Conservation (phyloP, 1,140 invertebrate genomes). For the Eciton burchellii region DNA sequence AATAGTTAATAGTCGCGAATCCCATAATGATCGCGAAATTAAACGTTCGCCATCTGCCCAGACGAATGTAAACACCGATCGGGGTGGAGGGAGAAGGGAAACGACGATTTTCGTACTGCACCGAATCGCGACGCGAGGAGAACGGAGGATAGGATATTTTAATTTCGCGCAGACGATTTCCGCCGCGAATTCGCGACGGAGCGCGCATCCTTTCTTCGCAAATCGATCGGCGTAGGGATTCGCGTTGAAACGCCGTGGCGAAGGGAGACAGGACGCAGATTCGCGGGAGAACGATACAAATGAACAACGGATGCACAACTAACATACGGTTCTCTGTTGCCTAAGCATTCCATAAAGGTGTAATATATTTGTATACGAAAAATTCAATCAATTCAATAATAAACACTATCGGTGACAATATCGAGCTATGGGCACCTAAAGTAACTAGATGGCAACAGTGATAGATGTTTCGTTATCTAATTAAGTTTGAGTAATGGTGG, state of each 20-base stretch:
- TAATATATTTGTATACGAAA: conserved; percentile 69
- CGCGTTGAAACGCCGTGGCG: conserved; percentile 8
- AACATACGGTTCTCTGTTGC: conserved; percentile 78
- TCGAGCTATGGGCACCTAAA: conserved; percentile 78
- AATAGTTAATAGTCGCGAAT: conserved; percentile 24
- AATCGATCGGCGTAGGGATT: conserved; percentile 21
- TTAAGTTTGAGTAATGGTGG: conserved; percentile 65
- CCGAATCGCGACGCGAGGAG: conserved; percentile 18
- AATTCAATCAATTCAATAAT: conserved; percentile 73
- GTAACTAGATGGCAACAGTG: conserved; percentile 77
- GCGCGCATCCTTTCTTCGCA: not conserved
- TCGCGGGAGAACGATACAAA: conserved; percentile 67
- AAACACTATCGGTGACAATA: conserved; percentile 77
- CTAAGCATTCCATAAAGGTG: conserved; percentile 81
- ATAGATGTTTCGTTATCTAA: conserved; percentile 77
- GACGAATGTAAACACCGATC: not conserved
- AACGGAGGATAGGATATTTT: conserved; percentile 40
- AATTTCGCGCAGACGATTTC: conserved; percentile 26
- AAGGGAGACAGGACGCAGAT: conserved; percentile 61
- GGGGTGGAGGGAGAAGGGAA: too few species aligned
- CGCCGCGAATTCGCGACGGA: not conserved
- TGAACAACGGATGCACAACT: conserved; percentile 81
- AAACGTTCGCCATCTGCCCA: conserved; percentile 3
- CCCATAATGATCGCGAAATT: conserved; percentile 12
- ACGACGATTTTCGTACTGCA: conserved; percentile 3